phyloP scores from a whole-genome alignment of 2,888 invertebrate genomes.

The Apotomis betuletana region DNA sequence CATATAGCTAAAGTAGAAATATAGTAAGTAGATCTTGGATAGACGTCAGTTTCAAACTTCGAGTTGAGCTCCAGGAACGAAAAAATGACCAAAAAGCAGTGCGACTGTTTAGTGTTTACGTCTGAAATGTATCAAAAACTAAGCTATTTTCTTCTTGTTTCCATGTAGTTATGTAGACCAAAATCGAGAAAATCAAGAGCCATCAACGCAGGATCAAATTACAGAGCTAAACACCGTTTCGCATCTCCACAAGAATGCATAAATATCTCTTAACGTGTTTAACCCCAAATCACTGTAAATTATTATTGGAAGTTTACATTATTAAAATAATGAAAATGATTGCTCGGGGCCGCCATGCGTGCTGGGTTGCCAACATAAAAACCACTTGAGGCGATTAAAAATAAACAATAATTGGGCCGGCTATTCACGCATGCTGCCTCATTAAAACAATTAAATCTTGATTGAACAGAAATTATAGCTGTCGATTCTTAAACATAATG shows the following conservation, averaged over 20 bases:
- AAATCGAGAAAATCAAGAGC: slow-evolving; percentile 53
- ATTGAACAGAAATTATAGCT: slow-evolving; percentile 84
- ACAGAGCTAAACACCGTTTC: slow-evolving; percentile 68
- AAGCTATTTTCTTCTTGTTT: slow-evolving; percentile 22
- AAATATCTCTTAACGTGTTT: slow-evolving; percentile 82
- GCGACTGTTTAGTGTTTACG: not conserved
- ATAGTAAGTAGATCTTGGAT: no score
- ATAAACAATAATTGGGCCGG: slow-evolving; percentile 84
- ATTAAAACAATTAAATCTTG: slow-evolving; percentile 85
- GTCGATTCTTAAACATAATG: slow-evolving; percentile 83
- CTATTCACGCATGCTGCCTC: slow-evolving; percentile 83
- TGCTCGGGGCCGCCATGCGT: slow-evolving; percentile 79
- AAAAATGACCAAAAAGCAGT: no score
- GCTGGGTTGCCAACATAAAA: slow-evolving; percentile 81
- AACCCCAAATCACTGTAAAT: slow-evolving; percentile 83
- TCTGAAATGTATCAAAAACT: slow-evolving; percentile 1
- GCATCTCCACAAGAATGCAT: slow-evolving; percentile 72
- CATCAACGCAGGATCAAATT: slow-evolving; percentile 70
- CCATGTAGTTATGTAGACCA: slow-evolving; percentile 52
- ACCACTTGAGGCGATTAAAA: slow-evolving; percentile 83
- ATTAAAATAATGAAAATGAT: slow-evolving; percentile 84
- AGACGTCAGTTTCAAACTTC: no score
- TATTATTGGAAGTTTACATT: slow-evolving; percentile 84
- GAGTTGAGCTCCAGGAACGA: no score
- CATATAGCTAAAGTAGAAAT: no score